Evolutionary conservation across 2,888 invertebrate species (phyloP), one percentile per base, ranked within the genome.

Genomic region (Melipona bicolor): DNA sequence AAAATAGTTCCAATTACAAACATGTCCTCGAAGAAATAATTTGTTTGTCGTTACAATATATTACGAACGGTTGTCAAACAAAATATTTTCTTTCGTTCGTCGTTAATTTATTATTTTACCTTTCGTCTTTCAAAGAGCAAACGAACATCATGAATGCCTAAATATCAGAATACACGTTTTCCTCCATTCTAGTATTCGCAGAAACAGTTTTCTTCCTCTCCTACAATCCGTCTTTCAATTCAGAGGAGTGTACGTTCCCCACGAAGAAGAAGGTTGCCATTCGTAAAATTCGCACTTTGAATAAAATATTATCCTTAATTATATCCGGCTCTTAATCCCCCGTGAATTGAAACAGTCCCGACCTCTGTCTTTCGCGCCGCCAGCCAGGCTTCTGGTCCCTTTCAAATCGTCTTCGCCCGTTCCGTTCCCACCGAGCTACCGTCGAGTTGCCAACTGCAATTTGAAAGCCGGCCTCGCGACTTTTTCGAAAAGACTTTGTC

Each of bases 281-380:
- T 64, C 17, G 36, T 52, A 21, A 36, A 65, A 74, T 24, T 52
- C 52, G 17, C 43, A 24, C 43, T 67, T 49, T 43, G 67, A 49
- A 75, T 75, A 65, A 78, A 67, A 54, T 56, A 65, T 61, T 59
- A 27, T 68, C 50, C 24, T 32, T 59, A 81, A 71, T 67, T 61
- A 67, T 67, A 59, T 24, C 36, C 61, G 43, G 43, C 17, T 64
- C 6, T n/a, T 72, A 72, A 81, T 78, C 64, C 69, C 4, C 17
- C 59, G 13, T 13, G 4, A 21, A 50, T 17, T 64, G 27, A 13
- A 62, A 65, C 59, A 61, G 36, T 62, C n/a, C 24, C 17, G 19
- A n/a, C 56, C 24, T 77, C 24, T 56, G 65, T 65, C 50, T 54
- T 72, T 32, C 17, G 19, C 32, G 13, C n/a, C 27, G 3, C 59